phyloP scores from a whole-genome alignment of 2,888 invertebrate genomes.

The Pediacus dermestoides region DNA sequence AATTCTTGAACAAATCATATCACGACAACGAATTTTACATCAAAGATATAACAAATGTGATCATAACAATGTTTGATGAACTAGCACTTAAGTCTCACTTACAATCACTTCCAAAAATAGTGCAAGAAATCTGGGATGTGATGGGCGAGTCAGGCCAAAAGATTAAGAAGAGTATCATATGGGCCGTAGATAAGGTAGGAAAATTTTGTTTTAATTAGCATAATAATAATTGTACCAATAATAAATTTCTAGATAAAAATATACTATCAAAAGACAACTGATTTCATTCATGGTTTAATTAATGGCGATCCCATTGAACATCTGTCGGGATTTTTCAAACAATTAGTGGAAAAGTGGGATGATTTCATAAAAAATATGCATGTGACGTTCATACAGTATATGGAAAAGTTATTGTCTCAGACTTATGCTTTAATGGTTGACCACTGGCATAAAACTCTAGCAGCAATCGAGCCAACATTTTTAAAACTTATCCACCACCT shows the following conservation, averaged over 20 bases:
- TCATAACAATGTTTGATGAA: constrained; percentile 70
- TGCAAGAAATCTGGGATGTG: constrained; percentile 79
- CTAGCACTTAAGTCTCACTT: constrained; percentile 73
- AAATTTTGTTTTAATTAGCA: not conserved
- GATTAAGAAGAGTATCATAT: constrained; percentile 69
- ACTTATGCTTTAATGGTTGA: constrained; percentile 60
- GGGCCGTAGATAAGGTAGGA: constrained; percentile 65
- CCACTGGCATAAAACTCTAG: constrained; percentile 71
- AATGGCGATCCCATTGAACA: constrained; percentile 75
- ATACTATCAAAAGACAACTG: constrained; percentile 67
- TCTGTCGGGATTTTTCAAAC: constrained; percentile 64
- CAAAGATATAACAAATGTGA: constrained; percentile 69
- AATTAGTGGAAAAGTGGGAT: constrained; percentile 72
- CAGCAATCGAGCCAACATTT: constrained; percentile 73
- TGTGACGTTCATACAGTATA: constrained; percentile 64
- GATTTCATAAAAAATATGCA: constrained; percentile 75
- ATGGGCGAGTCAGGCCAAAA: constrained; percentile 83
- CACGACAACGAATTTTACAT: constrained; percentile 80
- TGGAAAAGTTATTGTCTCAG: constrained; percentile 72
- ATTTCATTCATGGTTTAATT: constrained; percentile 65
- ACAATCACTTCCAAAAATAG: constrained; percentile 73
- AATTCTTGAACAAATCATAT: constrained; percentile 73
- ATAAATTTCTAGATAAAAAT: constrained; percentile 56
- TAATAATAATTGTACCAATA: no score
- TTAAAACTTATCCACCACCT: constrained; percentile 72